phyloP scores from a whole-genome alignment of 2,113 vertebrate species.

The Muntiacus muntjak region DNA sequence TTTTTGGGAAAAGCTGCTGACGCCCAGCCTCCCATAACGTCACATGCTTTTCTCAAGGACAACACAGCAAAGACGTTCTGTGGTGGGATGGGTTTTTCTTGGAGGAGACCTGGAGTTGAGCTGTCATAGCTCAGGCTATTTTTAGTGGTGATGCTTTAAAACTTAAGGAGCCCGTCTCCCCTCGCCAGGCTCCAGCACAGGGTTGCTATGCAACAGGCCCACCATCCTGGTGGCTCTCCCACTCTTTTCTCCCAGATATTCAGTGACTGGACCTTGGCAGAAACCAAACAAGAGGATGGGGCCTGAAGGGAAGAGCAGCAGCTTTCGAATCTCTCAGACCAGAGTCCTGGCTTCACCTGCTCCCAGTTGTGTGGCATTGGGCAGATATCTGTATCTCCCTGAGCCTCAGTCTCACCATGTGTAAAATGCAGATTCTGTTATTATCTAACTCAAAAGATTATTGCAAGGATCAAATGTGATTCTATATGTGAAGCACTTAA shows the following conservation, averaged over 20 bases:
- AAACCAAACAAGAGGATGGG: background rate
- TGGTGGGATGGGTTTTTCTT: background rate
- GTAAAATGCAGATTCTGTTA: background rate
- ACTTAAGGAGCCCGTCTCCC: slow-evolving; percentile 8
- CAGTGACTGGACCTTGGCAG: background rate
- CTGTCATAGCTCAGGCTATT: slow-evolving; percentile 40
- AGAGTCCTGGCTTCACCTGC: background rate
- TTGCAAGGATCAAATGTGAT: background rate
- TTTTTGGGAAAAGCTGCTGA: background rate
- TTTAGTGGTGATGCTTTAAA: slow-evolving; percentile 39
- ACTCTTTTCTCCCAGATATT: background rate
- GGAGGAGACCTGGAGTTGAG: background rate
- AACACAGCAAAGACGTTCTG: background rate
- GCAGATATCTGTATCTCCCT: background rate
- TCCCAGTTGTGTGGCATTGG: too few species aligned
- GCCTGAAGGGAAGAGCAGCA: background rate
- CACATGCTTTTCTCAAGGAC: background rate
- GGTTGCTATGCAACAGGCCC: slow-evolving; percentile 64
- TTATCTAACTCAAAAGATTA: background rate
- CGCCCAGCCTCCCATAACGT: background rate
- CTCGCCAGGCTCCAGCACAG: background rate
- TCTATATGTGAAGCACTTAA: background rate
- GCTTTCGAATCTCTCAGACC: background rate
- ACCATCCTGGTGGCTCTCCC: background rate
- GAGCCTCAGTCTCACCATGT: background rate